Evolutionary conservation across 2,113 vertebrate genomes (phyloP), one percentile per base, ranked within the genome.

Genomic region (Vidua macroura): DNA sequence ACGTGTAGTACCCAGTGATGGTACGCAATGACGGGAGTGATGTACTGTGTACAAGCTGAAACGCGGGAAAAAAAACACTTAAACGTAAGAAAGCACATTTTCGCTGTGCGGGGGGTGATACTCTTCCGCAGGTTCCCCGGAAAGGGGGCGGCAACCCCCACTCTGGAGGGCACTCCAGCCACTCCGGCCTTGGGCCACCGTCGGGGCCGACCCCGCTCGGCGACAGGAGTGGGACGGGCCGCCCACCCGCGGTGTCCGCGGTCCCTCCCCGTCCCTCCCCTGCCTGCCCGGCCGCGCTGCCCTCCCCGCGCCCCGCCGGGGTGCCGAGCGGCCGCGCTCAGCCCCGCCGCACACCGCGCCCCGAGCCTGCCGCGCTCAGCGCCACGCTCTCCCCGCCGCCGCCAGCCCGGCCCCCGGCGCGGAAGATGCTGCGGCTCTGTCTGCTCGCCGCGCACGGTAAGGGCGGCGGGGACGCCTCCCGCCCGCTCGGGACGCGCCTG

Each of bases 401-500:
- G 52, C 52, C 48, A 49, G 23, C 48, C 52, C 41, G 59, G 39
- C 35, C 35, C 46, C 48, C 49, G 25, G 51, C 46, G 46, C 60
- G 28, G 30, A 96, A 84, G 67, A 98, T 98, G 97, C 68, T 96
- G 70, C 43, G 91, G 35, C 69, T 88, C n/a, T 88, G 48, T 35
- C 49, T 97, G 78, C 58, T 97, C 82, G 56, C 75, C 10, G 58
- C 86, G 63, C 97, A 96, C 95, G 97, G 97, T 98, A 97, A 97
- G 17, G 44, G 31, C 53, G 49, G 48, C 9, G 58, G 30, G 33
- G 30, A 13, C 39, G 33, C 19, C 41, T 28, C 44, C 35, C 27
- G 22, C 25, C 73, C 53, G 53, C 53, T 18, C 53, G 53, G 30
- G 53, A 28, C 48, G 30, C 60, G 7, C 58, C 58, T 20, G 80